Conservation (phyloP, 2,888 invertebrate genomes). For the Petrophora chlorosata region DNA sequence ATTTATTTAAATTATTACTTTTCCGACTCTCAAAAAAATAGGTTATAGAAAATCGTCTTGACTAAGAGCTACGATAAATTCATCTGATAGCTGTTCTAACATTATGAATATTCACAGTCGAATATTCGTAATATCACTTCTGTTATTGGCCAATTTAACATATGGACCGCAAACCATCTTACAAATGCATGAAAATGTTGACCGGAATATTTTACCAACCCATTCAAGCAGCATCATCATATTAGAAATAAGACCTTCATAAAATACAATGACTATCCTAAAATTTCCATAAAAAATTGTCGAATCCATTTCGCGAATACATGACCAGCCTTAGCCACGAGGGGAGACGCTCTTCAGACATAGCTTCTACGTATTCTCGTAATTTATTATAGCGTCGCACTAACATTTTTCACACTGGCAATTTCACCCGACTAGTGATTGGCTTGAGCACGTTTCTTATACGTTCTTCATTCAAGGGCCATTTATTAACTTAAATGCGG, state of each 20-base stretch:
- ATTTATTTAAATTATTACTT: no score
- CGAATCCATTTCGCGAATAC: constrained; percentile 22
- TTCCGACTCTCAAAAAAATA: no score
- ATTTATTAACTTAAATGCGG: constrained; percentile 44
- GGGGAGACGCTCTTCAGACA: constrained; percentile 11
- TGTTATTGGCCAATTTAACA: no score
- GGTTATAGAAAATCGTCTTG: no score
- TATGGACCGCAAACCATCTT: background rate
- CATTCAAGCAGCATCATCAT: constrained; percentile 6
- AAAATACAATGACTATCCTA: constrained; percentile 26
- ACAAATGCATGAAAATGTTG: background rate
- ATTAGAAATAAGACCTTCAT: constrained; percentile 24
- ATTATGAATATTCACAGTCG: no score
- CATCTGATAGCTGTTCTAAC: no score
- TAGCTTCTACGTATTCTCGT: constrained; percentile 46
- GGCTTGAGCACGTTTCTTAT: constrained; percentile 47
- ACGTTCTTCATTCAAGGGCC: constrained; percentile 46
- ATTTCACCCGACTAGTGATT: constrained; percentile 57
- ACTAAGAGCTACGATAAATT: no score
- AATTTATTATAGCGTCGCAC: constrained; percentile 59
- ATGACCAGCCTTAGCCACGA: constrained; percentile 5
- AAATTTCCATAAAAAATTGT: constrained; percentile 30
- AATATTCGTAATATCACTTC: no score
- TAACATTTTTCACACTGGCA: constrained; percentile 59
- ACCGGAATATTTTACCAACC: constrained; percentile 3